Evolutionary conservation across 2,888 invertebrate species (phyloP).

Genomic region (Cyclophora albipunctata): DNA sequence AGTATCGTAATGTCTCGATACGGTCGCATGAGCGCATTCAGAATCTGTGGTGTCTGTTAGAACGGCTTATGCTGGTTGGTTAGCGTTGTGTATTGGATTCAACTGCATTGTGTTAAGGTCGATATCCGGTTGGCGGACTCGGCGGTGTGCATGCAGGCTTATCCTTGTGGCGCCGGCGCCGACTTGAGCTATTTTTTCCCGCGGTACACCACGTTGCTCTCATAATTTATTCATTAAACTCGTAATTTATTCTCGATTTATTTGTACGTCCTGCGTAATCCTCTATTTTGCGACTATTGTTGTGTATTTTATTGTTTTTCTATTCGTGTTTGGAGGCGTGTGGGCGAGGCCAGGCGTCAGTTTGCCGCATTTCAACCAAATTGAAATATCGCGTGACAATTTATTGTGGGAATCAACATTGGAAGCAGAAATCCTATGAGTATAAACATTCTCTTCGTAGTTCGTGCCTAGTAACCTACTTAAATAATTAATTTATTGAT

Average conservation of each 20-base stretch:
- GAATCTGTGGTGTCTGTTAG: slow-evolving; percentile 28
- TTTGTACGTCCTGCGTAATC: slow-evolving; percentile 42
- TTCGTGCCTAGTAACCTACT: slow-evolving; percentile 1
- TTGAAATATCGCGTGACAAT: slow-evolving; percentile 46
- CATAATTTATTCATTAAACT: slow-evolving; percentile 70
- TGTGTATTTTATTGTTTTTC: slow-evolving; percentile 42
- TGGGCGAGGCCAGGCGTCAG: slow-evolving; percentile 31
- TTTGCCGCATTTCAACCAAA: slow-evolving; percentile 30
- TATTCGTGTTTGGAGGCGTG: slow-evolving; percentile 30
- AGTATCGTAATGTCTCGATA: slow-evolving; percentile 69
- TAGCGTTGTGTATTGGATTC: slow-evolving; percentile 24
- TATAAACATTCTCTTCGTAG: not conserved
- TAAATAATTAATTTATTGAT: not conserved
- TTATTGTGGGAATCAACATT: slow-evolving; percentile 34
- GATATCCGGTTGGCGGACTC: slow-evolving; percentile 31
- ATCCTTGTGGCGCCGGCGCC: slow-evolving; percentile 73
- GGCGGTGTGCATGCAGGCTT: slow-evolving; percentile 49
- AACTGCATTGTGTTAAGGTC: slow-evolving; percentile 27
- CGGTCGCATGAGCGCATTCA: slow-evolving; percentile 73
- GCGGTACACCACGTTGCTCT: slow-evolving; percentile 50
- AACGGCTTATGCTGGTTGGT: slow-evolving; percentile 37
- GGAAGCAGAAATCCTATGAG: slow-evolving; percentile 9
- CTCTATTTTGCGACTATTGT: slow-evolving; percentile 57
- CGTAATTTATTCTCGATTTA: slow-evolving; percentile 59
- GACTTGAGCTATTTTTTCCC: slow-evolving; percentile 69